Conservation (phyloP, 2,888 invertebrate genomes). For the Crematogaster levior region DNA sequence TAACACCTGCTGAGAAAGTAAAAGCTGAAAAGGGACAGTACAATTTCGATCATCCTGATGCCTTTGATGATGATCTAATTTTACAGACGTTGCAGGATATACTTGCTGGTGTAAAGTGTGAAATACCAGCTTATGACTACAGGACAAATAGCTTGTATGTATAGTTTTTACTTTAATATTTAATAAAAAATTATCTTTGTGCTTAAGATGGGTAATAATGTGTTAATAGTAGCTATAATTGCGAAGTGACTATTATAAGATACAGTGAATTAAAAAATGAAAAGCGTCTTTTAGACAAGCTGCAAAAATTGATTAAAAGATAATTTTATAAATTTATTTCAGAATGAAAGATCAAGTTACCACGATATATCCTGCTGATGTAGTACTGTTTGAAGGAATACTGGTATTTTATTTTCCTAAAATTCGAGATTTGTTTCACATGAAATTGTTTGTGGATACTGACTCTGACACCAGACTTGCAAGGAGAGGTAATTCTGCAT, state of each 20-base stretch:
- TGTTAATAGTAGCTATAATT: neutral
- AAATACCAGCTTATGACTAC: slow-evolving; percentile 97
- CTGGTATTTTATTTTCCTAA: slow-evolving; percentile 99
- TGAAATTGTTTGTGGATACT: slow-evolving; percentile 99
- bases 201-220: neutral
- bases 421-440: slow-evolving; percentile 97
- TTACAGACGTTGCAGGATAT: slow-evolving; percentile 93
- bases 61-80: slow-evolving; percentile 96
- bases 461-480: slow-evolving; percentile 99
- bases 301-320: neutral
- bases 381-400: slow-evolving; percentile 99
- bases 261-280: neutral
- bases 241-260: neutral
- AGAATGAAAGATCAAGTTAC: slow-evolving; percentile 88
- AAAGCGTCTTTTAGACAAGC: neutral
- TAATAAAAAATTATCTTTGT: slow-evolving; percentile 18
- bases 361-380: slow-evolving; percentile 97
- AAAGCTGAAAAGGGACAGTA: slow-evolving; percentile 96
- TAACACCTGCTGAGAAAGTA: slow-evolving; percentile 92
- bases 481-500: slow-evolving; percentile 91
- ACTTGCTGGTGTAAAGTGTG: slow-evolving; percentile 93
- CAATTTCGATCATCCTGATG: slow-evolving; percentile 99
- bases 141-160: slow-evolving; percentile 94
- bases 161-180: slow-evolving; percentile 18
- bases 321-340: slow-evolving; percentile 22